phyloP scores from a whole-genome alignment of 2,113 vertebrate genomes.

The Hymenochirus boettgeri region DNA sequence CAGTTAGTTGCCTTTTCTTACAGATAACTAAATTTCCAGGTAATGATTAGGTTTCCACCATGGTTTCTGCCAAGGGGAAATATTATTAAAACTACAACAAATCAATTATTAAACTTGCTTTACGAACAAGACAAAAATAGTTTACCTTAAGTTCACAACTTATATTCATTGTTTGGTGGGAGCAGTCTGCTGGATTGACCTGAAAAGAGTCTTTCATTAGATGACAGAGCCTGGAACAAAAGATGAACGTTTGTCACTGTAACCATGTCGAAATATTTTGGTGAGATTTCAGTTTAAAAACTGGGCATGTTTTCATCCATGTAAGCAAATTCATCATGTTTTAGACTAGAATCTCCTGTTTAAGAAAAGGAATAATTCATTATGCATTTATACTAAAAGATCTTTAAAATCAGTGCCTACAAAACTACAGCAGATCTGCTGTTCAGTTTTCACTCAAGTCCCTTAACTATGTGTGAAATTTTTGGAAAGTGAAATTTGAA shows the following conservation, averaged over 20 bases:
- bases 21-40: no score
- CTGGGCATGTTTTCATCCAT: conserved; percentile 26
- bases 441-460: no score
- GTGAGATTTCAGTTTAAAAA: conserved; percentile 27
- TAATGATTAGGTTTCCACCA: background rate
- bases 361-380: background rate
- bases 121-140: background rate
- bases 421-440: background rate
- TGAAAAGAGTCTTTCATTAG: conserved; percentile 42
- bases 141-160: conserved; percentile 29
- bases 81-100: no score
- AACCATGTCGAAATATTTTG: background rate
- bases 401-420: background rate
- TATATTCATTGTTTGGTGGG: conserved; percentile 17
- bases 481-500: no score
- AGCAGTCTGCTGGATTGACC: conserved; percentile 22
- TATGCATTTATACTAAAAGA: background rate
- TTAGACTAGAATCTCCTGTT: no score
- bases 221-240: conserved; percentile 38
- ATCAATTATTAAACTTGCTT: no score
- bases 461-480: no score
- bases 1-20: no score
- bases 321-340: background rate
- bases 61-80: no score
- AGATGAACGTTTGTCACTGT: conserved; percentile 19